Conservation (phyloP, 2,113 vertebrate species). For the Nothobranchius furzeri region DNA sequence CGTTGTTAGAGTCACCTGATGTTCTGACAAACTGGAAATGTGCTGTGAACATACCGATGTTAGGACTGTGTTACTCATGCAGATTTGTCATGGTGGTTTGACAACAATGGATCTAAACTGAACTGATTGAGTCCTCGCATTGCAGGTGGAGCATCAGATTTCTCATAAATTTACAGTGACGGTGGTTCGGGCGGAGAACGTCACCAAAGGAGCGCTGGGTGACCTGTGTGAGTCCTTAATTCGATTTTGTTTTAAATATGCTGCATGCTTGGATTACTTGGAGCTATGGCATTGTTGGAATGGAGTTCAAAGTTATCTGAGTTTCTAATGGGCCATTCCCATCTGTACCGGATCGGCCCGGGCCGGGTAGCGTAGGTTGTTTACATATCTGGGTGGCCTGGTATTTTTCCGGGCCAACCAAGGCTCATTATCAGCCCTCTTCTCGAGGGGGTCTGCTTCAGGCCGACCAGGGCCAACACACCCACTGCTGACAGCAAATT, state of each 20-base stretch:
- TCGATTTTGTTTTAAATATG: too few relatives aligned
- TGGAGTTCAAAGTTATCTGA: background rate
- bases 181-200: conserved; percentile 87
- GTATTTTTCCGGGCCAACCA: too few relatives aligned
- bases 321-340: too few relatives aligned
- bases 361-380: too few relatives aligned
- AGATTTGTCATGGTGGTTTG: background rate
- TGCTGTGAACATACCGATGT: background rate
- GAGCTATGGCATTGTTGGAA: background rate
- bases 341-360: too few relatives aligned
- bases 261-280: too few relatives aligned
- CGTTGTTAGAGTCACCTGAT: too few relatives aligned
- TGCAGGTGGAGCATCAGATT: conserved; percentile 94
- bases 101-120: background rate
- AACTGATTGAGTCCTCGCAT: conserved; percentile 11
- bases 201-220: conserved; percentile 94
- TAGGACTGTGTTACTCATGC: background rate
- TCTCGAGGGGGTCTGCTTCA: too few relatives aligned
- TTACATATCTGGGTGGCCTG: too few relatives aligned
- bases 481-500: too few relatives aligned
- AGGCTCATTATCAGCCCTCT: too few relatives aligned
- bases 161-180: conserved; percentile 91
- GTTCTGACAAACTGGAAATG: background rate
- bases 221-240: conserved; percentile 89
- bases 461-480: too few relatives aligned